Evolutionary conservation across 2,888 invertebrate species (phyloP).

Genomic region (Erpobdella octoculata): DNA sequence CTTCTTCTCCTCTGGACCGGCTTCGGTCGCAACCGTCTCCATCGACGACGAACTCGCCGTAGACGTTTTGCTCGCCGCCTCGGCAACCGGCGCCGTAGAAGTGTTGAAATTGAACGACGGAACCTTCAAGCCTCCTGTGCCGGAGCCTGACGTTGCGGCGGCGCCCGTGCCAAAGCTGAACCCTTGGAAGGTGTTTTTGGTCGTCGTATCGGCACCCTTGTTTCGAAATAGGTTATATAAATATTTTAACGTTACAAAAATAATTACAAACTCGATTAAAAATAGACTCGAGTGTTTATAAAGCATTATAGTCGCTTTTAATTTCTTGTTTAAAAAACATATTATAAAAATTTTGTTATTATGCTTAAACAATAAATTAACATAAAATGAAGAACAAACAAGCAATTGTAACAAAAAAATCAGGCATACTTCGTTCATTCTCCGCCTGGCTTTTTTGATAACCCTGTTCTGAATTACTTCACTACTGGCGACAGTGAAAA

Average conservation of each 20-base stretch:
- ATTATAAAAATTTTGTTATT: too few species aligned
- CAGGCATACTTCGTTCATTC: conserved; percentile 43
- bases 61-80: background rate
- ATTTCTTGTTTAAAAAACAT: too few species aligned
- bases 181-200: background rate
- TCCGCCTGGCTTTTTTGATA: conserved; percentile 70
- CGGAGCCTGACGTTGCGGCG: conserved; percentile 6
- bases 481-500: conserved; percentile 60
- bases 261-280: too few species aligned
- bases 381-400: too few species aligned
- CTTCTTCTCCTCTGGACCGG: background rate
- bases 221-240: too few species aligned
- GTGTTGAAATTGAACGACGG: background rate
- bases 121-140: background rate
- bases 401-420: too few species aligned
- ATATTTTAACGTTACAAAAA: too few species aligned
- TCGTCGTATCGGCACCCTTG: background rate
- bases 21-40: background rate
- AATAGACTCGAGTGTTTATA: too few species aligned
- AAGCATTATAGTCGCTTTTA: too few species aligned
- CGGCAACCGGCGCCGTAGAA: background rate
- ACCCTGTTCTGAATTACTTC: conserved; percentile 68
- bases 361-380: too few species aligned
- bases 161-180: conserved; percentile 10
- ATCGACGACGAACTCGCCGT: background rate